Conservation (phyloP, 2,797 vertebrate species). For the Premnoplex brunnescens region DNA sequence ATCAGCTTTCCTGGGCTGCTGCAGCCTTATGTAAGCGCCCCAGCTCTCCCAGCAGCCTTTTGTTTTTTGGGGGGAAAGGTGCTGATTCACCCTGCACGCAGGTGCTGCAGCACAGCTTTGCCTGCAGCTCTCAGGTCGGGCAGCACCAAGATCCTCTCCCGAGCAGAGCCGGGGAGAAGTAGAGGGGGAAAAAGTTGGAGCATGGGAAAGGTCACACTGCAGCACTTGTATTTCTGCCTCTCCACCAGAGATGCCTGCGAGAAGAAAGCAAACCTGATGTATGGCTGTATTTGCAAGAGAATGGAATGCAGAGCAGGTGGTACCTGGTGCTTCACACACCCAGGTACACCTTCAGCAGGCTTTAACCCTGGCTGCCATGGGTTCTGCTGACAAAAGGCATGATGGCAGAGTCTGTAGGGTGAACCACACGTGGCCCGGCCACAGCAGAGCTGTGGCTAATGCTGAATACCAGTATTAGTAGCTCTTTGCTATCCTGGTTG, state of each 20-base stretch:
- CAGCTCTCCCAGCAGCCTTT: not conserved
- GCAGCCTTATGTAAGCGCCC: conserved; percentile 44
- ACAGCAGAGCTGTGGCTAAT: fast-evolving
- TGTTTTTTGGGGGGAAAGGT: not conserved
- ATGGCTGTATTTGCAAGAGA: not conserved
- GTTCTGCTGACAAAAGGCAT: fast-evolving
- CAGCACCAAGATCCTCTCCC: not conserved
- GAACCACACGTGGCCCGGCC: not conserved
- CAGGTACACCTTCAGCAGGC: not conserved
- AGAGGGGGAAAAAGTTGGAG: not conserved
- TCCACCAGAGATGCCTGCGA: not conserved
- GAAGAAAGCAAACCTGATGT: not conserved
- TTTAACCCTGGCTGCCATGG: not conserved
- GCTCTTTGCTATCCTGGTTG: not conserved
- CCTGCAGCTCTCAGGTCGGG: not conserved
- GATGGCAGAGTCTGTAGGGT: not conserved
- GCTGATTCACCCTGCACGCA: conserved; percentile 45
- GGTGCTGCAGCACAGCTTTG: not conserved
- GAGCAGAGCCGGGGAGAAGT: not conserved
- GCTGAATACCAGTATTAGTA: not conserved
- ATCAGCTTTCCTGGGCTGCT: conserved; percentile 1
- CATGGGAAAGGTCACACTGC: not conserved
- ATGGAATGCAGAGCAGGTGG: not conserved
- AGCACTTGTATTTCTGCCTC: not conserved
- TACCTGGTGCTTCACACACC: not conserved